Base-by-base conservation (phyloP, 2,888 invertebrate species). In the Cryptus armator region DNA sequence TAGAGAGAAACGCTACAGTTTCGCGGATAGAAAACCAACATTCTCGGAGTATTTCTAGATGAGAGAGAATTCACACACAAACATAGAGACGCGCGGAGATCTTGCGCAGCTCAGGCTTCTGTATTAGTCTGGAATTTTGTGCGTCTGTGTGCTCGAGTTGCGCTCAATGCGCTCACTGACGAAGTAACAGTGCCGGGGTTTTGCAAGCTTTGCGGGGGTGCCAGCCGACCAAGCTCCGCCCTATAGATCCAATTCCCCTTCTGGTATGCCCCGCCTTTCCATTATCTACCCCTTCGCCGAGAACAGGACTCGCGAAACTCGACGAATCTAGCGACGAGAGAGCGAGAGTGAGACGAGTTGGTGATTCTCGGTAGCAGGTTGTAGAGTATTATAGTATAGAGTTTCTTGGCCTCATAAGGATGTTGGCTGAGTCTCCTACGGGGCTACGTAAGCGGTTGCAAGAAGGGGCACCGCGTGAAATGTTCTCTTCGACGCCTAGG, bases 211-310 rank as follows among this genome's bases (percentile, higher is more conserved):
- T 4, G 64, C 66, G 19, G 81, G 81, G 72, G 59, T 67, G 44
- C 64, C 72, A 24, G 56, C 56, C 16, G 46, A 44, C 43, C 44
- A 84, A 78, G 84, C 84, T 81, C 84, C 84, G 84, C 84, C 84
- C 81, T 71, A 66, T 59, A 77, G 76, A 66, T 59, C 81, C 87
- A 76, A 79, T 74, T 37, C 86, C 71, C 29, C 80, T 85, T 84
- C 84, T 85, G 81, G 84, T 76, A 71, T 51, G 79, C 81, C 75
- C 80, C 81, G 84, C 82, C 82, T 68, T 87, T 85, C 86, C 82
- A 79, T 80, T 81, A 85, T 87, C 81, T 43, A 48, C 77, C 82
- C 43, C 70, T 83, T 84, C 77, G 78, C 75, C 3, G 19, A 43
- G 44, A 16, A 24, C 62, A 19, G 48, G 24, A 59, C 9, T 12